phyloP scores from a whole-genome alignment of 2,888 invertebrate genomes.

The Drosophila glabriapex region DNA sequence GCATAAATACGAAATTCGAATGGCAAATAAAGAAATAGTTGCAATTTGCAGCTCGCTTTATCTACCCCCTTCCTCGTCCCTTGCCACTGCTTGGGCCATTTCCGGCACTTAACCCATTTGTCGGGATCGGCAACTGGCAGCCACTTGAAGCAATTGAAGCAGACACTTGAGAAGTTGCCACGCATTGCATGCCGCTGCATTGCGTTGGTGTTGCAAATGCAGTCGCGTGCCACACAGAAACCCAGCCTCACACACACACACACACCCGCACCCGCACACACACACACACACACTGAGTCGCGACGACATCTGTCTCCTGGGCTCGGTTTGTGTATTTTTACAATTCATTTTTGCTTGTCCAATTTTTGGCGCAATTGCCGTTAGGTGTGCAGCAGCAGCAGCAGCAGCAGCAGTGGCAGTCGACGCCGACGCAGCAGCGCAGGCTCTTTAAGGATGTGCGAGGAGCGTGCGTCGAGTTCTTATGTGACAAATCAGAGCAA shows the following conservation, averaged over 20 bases:
- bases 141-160: conserved; percentile 38
- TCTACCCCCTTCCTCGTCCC: not conserved
- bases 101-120: conserved; percentile 72
- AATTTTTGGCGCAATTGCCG: conserved; percentile 70
- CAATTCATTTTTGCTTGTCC: conserved; percentile 21
- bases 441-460: conserved; percentile 21
- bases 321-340: conserved; percentile 24
- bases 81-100: conserved; percentile 18
- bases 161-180: conserved; percentile 59
- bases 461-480: conserved; percentile 22
- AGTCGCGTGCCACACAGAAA: conserved; percentile 38
- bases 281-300: conserved; percentile 1
- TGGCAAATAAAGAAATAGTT: not conserved
- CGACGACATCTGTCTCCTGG: conserved; percentile 69
- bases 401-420: not conserved
- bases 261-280: too few relatives aligned
- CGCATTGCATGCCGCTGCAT: conserved; percentile 25
- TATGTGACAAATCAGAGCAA: conserved; percentile 72
- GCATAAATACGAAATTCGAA: not conserved
- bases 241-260: conserved; percentile 24
- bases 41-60: not conserved
- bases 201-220: conserved; percentile 42
- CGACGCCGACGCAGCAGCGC: conserved; percentile 19
- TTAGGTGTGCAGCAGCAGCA: conserved; percentile 49
- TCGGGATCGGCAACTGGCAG: conserved; percentile 42